A percentile compares a stretch with the other conserved stretches of the same genome.
phyloP scores from a whole-genome alignment of 2,888 invertebrate species.

The Alviniconcha strummeri region DNA sequence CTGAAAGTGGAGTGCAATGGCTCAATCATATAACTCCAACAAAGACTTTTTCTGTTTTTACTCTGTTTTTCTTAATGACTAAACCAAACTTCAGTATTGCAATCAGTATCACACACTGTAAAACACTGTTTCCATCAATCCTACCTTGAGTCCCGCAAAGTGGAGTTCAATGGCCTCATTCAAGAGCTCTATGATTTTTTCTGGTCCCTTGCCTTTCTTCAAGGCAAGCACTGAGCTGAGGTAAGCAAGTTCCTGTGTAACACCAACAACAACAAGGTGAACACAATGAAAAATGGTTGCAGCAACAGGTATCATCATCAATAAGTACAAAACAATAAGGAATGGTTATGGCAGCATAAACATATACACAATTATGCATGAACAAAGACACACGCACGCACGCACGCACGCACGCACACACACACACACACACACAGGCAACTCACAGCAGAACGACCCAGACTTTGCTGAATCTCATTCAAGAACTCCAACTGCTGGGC shows the following conservation, averaged over 20 bases:
- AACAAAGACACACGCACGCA: not conserved
- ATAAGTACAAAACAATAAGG: not conserved
- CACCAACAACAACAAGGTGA: not conserved
- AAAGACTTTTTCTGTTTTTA: no score
- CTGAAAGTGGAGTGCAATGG: no score
- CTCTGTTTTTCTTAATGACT: no score
- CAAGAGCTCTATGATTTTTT: conserved; percentile 69
- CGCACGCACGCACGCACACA: not conserved
- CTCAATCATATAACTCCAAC: no score
- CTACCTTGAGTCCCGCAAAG: conserved; percentile 70
- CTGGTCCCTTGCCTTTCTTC: conserved; percentile 68
- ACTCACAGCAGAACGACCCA: conserved; percentile 80
- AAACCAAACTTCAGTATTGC: no score
- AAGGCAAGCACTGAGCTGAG: conserved; percentile 72
- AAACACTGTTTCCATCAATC: no score
- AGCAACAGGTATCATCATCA: not conserved
- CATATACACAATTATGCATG: not conserved
- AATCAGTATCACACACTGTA: no score
- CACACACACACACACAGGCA: not conserved
- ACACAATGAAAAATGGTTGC: not conserved
- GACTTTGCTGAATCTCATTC: conserved; percentile 84
- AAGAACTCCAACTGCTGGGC: conserved; percentile 91
- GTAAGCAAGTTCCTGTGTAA: conserved; percentile 71
- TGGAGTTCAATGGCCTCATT: conserved; percentile 71
- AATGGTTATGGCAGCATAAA: not conserved